A percentile compares a stretch with the other conserved stretches of the same genome.
phyloP scores from a whole-genome alignment of 2,113 vertebrate species.

The Pseudois nayaur region DNA sequence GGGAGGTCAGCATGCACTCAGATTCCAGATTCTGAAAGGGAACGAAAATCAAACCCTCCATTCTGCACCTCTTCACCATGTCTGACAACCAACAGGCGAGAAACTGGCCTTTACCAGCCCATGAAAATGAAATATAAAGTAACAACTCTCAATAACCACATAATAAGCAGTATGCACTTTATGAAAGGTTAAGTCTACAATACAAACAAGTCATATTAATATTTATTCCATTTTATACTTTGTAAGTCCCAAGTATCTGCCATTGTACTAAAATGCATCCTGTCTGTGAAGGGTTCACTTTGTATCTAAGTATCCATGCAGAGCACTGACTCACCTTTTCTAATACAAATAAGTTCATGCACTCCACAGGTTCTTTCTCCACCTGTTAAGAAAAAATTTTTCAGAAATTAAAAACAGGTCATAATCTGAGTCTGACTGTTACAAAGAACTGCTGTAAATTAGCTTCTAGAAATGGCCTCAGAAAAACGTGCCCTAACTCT shows the following conservation, averaged over 20 bases:
- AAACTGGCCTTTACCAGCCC: constrained; percentile 3
- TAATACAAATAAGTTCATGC: constrained; percentile 97
- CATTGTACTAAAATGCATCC: neutral
- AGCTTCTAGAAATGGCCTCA: neutral
- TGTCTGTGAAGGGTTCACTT: neutral
- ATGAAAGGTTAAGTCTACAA: neutral
- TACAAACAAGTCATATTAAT: neutral
- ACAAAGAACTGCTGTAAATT: constrained; percentile 13
- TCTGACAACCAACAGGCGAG: neutral
- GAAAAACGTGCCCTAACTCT: neutral
- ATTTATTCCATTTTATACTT: constrained; percentile 4
- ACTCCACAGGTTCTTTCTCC: constrained; percentile 98
- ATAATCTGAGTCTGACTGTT: neutral
- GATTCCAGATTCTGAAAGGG: constrained; percentile 47
- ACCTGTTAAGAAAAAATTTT: constrained; percentile 85
- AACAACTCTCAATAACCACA: neutral
- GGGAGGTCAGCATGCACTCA: constrained; percentile 46
- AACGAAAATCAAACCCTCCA: constrained; percentile 53
- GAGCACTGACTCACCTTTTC: constrained; percentile 89
- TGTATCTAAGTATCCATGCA: neutral
- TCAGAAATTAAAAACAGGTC: constrained; percentile 58
- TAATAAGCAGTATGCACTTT: neutral
- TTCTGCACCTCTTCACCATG: constrained; percentile 22
- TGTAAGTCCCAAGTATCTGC: constrained; percentile 14
- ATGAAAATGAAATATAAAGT: neutral